phyloP scores from a whole-genome alignment of 1,140 invertebrate genomes.

The Drosophila parabipectinata region DNA sequence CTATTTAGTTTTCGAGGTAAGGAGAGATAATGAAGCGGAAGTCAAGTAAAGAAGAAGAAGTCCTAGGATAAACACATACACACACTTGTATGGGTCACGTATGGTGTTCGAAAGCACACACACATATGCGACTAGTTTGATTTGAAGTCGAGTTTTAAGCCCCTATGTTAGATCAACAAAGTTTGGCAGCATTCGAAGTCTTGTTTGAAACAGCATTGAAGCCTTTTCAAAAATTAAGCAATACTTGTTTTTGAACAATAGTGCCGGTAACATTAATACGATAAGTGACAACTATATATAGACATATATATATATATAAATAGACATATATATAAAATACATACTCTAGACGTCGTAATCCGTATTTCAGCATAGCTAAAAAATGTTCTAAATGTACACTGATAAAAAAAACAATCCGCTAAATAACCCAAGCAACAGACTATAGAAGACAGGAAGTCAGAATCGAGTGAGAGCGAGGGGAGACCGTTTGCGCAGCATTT shows the following conservation, averaged over 20 bases:
- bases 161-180: constrained; percentile 50
- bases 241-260: constrained; percentile 75
- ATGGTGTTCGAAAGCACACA: not conserved
- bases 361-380: constrained; percentile 73
- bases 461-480: constrained; percentile 13
- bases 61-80: constrained; percentile 30
- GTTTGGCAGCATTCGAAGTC: constrained; percentile 50
- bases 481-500: constrained; percentile 59
- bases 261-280: constrained; percentile 76
- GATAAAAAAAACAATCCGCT: constrained; percentile 48
- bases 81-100: constrained; percentile 23
- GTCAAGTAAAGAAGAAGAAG: constrained; percentile 18
- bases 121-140: constrained; percentile 23
- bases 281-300: constrained; percentile 66
- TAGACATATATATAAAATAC: constrained; percentile 61
- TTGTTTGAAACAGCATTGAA: constrained; percentile 26
- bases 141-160: constrained; percentile 33
- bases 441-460: constrained; percentile 10
- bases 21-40: constrained; percentile 21
- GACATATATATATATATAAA: constrained; percentile 62
- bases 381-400: constrained; percentile 76
- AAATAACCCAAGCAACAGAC: constrained; percentile 58
- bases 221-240: constrained; percentile 34
- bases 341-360: constrained; percentile 68
- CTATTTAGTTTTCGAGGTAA: constrained; percentile 55